Evolutionary conservation across 2,888 invertebrate genomes (phyloP).

Genomic region (Leptinotarsa haldemani): DNA sequence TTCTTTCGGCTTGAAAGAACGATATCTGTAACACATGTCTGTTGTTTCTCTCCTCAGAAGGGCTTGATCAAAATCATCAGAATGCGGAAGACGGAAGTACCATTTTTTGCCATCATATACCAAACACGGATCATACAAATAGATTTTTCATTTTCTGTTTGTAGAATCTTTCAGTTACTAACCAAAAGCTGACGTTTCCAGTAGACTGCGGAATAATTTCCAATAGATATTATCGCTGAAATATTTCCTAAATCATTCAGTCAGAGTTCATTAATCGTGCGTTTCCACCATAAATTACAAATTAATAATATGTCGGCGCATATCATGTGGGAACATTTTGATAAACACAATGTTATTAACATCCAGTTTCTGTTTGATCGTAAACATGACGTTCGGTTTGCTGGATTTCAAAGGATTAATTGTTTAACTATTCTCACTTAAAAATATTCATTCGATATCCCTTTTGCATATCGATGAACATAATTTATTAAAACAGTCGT

Average conservation of each 20-base stretch:
- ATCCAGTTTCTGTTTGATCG: slow-evolving; percentile 4
- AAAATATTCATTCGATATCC: neutral
- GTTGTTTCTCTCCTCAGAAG: no score
- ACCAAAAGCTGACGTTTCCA: no score
- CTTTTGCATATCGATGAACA: neutral
- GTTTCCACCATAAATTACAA: neutral
- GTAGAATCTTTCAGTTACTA: no score
- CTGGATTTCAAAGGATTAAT: neutral
- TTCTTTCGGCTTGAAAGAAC: no score
- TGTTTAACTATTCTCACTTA: neutral
- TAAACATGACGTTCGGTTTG: neutral
- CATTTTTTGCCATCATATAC: no score
- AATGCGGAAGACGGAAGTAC: no score
- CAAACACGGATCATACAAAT: no score
- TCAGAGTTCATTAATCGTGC: neutral
- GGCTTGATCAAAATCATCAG: no score
- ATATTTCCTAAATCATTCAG: slow-evolving; percentile 2
- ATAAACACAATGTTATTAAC: slow-evolving; percentile 7
- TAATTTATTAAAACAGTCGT: neutral
- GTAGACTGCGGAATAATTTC: neutral
- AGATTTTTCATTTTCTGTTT: no score
- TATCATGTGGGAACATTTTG: slow-evolving; percentile 8
- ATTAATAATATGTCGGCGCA: neutral
- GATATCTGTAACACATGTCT: no score
- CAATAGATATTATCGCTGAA: neutral